Evolutionary conservation across 2,888 invertebrate species (phyloP), one percentile per base, ranked within the genome.

Genomic region (Ariolimax columbianus): DNA sequence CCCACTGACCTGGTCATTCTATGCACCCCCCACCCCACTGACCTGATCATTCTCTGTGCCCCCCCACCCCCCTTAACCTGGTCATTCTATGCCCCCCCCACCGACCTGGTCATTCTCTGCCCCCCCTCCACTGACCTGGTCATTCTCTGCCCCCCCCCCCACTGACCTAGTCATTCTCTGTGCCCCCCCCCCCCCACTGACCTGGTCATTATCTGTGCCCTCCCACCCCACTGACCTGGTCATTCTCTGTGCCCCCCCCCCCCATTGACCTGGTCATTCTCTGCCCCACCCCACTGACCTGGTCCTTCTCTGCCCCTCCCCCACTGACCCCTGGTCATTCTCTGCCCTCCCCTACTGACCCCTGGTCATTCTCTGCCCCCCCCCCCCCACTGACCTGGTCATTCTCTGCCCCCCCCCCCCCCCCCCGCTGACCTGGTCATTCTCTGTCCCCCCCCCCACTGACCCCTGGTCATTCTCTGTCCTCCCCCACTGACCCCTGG

Each of bases 301-400:
- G 96, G 92, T 97, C 97, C 87, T 96, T 96, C 93, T 97, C 97
- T 82, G 96, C 96, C 89, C 97, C 97, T 30, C 23, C 17, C 55
- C 3, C 9, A 82, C 77, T 73, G 91, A 96, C n/a, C n/a, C 96
- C 96, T 97, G 96, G 92, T 97, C 97, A 87, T 96, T 96, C 93
- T 97, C 97, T 82, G 96, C n/a, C n/a, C n/a, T n/a, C n/a, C n/a
- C n/a, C n/a, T n/a, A n/a, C n/a, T n/a, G n/a, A n/a, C n/a, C n/a
- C n/a, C n/a, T n/a, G n/a, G n/a, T n/a, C n/a, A n/a, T n/a, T n/a
- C n/a, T n/a, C n/a, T 43, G 36, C 47, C 7, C 72, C 72, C 33
- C 36, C 23, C 72, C 72, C n/a, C 72, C 38, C 55, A 47, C 47
- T 47, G 47, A 47, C 9, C 7, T 47, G 7, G 17, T 11, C 59